Percentiles rank a stretch among this genome's conserved stretches.
These are phyloP conservation scores for Drosophila sulfurigaster DNA, from an alignment of 1,140 invertebrate species.

Conservation along the genomic window DNA sequence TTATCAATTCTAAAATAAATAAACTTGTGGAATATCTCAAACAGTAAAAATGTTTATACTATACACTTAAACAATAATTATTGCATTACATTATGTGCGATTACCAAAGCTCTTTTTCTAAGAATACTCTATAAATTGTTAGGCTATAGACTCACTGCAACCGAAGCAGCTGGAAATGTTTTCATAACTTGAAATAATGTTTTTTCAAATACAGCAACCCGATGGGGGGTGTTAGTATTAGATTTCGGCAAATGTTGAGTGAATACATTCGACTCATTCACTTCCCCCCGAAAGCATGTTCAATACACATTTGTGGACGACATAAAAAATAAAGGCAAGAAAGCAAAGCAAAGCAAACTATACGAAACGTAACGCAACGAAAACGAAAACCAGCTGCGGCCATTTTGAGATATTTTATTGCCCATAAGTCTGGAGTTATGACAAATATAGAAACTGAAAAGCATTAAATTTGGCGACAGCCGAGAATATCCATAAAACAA, in stretches of 20 bases:
- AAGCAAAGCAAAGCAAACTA: not conserved
- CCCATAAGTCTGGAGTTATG: conserved; percentile 71
- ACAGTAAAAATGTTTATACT: too few species aligned
- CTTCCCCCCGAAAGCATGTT: not conserved
- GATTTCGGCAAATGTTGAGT: conserved; percentile 23
- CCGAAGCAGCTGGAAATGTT: conserved; percentile 11
- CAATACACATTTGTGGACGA: conserved; percentile 28
- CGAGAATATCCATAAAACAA: conserved; percentile 46
- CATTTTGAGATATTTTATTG: conserved; percentile 81
- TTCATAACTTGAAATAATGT: conserved; percentile 17
- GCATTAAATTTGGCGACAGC: conserved; percentile 73
- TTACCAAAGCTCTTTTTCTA: too few species aligned
- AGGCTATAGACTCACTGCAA: too few species aligned
- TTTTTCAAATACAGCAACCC: conserved; percentile 4
- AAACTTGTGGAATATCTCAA: too few species aligned
- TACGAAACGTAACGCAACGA: conserved; percentile 6
- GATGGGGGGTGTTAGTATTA: not conserved
- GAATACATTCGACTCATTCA: conserved; percentile 6
- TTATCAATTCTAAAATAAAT: too few species aligned
- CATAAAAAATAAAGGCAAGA: not conserved
- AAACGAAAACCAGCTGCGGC: conserved; percentile 72
- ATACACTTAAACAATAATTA: too few species aligned
- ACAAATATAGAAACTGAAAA: conserved; percentile 79
- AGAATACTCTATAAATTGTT: not conserved
- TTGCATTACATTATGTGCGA: too few species aligned